Conservation (phyloP, 2,113 vertebrate species). For the Sapayoa aenigma region DNA sequence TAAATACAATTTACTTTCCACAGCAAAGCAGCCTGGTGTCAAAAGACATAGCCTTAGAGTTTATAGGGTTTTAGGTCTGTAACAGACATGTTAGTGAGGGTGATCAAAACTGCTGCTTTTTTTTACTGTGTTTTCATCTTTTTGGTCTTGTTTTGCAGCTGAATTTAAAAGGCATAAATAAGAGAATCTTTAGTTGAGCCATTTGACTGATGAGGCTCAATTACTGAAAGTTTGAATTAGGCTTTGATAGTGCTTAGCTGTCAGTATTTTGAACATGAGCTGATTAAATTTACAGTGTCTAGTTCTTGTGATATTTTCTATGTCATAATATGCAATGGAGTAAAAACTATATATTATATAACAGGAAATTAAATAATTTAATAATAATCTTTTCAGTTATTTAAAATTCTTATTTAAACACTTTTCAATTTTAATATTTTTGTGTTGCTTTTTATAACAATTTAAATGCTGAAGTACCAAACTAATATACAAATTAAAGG, state of each 20-base stretch:
- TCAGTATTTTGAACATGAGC: not conserved
- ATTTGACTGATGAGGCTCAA: not conserved
- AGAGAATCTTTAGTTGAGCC: not conserved
- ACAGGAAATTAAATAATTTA: not conserved
- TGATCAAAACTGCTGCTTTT: not conserved
- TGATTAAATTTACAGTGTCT: not conserved
- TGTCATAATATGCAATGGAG: not conserved
- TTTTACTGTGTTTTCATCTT: not conserved
- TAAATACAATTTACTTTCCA: not conserved
- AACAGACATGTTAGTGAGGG: not conserved
- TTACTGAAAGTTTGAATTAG: not conserved
- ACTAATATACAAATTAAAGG: not conserved
- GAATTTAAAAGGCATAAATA: not conserved
- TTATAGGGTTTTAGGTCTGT: not conserved
- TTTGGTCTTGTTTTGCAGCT: not conserved
- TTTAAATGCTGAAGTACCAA: not conserved
- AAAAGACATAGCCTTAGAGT: not conserved
- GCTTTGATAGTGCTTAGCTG: not conserved
- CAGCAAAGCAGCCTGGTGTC: not conserved
- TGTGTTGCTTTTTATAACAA: not conserved
- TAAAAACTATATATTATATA: not conserved
- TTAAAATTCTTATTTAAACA: not conserved
- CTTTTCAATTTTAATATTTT: not conserved
- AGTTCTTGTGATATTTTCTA: not conserved
- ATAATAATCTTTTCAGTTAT: not conserved